Conservation (phyloP, 2,113 vertebrate species). For the Phocoena sinus region DNA sequence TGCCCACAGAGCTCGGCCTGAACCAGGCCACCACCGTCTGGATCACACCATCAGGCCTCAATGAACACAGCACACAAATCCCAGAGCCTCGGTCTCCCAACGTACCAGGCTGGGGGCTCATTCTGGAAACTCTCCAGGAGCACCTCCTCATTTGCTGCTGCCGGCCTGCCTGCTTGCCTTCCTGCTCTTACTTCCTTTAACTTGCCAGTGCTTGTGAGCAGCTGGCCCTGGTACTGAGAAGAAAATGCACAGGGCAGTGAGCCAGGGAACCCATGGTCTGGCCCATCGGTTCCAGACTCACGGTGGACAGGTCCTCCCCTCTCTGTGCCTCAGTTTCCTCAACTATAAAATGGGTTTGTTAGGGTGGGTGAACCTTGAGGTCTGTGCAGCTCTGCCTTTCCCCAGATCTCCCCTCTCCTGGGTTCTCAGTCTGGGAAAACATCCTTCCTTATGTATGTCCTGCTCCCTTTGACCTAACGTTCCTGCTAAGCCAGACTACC, state of each 20-base stretch:
- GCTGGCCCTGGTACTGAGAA: not conserved
- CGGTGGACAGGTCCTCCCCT: not conserved
- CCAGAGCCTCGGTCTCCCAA: not conserved
- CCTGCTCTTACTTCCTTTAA: constrained; percentile 33
- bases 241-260: not conserved
- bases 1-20: not conserved
- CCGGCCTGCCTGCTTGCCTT: constrained; percentile 9
- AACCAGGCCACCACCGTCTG: too few species aligned
- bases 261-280: not conserved
- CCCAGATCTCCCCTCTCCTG: not conserved
- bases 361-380: too few species aligned
- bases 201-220: not conserved
- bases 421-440: constrained; percentile 48
- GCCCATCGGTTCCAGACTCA: not conserved
- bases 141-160: constrained; percentile 52
- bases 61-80: not conserved
- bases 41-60: not conserved
- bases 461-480: not conserved
- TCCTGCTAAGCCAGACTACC: not conserved
- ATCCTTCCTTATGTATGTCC: not conserved
- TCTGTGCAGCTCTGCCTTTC: constrained; percentile 8
- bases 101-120: not conserved
- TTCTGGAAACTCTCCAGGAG: constrained; percentile 49
- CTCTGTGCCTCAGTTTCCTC: not conserved
- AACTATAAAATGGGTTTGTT: not conserved